A percentile compares a stretch with the other conserved stretches of the same genome.
Conservation (phyloP, 2,113 vertebrate genomes). For the Guaruba guarouba region DNA sequence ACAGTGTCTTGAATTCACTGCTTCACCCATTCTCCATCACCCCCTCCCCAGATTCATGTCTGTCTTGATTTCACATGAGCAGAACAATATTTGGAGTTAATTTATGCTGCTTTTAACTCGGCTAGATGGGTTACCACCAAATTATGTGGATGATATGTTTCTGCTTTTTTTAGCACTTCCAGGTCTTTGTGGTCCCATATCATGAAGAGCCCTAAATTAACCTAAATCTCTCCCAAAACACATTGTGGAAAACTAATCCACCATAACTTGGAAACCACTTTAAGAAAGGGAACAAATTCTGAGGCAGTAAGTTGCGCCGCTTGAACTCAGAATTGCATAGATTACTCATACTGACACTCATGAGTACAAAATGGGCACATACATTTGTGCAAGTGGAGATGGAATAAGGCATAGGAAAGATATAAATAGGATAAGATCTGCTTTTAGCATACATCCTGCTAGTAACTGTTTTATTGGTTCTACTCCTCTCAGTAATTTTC, state of each 20-base stretch:
- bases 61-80: neutral
- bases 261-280: neutral
- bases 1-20: neutral
- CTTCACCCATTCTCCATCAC: neutral
- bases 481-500: constrained; percentile 21
- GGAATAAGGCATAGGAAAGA: neutral
- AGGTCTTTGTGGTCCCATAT: neutral
- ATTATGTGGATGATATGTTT: neutral
- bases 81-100: neutral
- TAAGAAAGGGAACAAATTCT: neutral
- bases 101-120: neutral
- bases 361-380: constrained; percentile 11
- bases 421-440: neutral
- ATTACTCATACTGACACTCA: constrained; percentile 20
- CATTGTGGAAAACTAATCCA: neutral
- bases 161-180: neutral
- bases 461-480: neutral
- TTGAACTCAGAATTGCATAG: constrained; percentile 23
- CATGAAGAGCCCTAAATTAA: neutral
- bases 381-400: constrained; percentile 10
- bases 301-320: neutral
- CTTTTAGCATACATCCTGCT: neutral
- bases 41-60: neutral
- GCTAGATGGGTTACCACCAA: neutral
- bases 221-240: neutral